Base-by-base conservation (phyloP, 2,797 vertebrate species). In the Ispidina lecontei region DNA sequence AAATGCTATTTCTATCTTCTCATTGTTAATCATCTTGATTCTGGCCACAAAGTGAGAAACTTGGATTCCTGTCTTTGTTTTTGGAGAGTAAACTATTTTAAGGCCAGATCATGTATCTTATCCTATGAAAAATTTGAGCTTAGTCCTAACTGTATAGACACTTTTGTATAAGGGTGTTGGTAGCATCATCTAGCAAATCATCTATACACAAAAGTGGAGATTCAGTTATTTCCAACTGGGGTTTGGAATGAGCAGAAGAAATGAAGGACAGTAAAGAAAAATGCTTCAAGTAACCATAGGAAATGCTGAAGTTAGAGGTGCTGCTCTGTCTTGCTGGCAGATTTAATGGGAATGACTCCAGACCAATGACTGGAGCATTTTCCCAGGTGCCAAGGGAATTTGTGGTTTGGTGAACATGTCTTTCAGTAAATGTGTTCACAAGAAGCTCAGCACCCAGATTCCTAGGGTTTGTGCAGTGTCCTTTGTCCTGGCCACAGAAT, bases 351-450 rank as follows among this genome's bases (percentile, higher is more conserved):
- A 51, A 54, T 60, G 20, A 69, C 35, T 77, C 16, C 41, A 55
- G n/a, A 46, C 8, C 4, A 9, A 35, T 23, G 9, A 23, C 6
- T 35, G 26, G 14, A 35, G 18, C 15, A 5, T 72, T 83, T 87
- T 64, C 28, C 12, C 28, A 44, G 56, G 31, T 68, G 17, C 17
- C 22, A 69, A 28, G 31, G 51, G 11, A 46, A 46, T 55, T 72
- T 87, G 41, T 84, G 29, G 28, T 62, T 65, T 65, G 14, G 8
- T 37, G 37, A 37, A 37, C 37, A 28, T 76, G 58, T 12, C 4
- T 68, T 63, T 74, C 18, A 35, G 20, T 18, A 46, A 65, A 23
- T 0, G 2, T 22, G 14, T 25, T 46, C 22, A 20, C 0, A 0
- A 69, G 56, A 68, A 93, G n/a, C 5, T 70, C 54, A 19, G 23